Evolutionary conservation across 2,113 vertebrate species (phyloP), one percentile per base, ranked within the genome.

Genomic region (Formicarius rufipectus): DNA sequence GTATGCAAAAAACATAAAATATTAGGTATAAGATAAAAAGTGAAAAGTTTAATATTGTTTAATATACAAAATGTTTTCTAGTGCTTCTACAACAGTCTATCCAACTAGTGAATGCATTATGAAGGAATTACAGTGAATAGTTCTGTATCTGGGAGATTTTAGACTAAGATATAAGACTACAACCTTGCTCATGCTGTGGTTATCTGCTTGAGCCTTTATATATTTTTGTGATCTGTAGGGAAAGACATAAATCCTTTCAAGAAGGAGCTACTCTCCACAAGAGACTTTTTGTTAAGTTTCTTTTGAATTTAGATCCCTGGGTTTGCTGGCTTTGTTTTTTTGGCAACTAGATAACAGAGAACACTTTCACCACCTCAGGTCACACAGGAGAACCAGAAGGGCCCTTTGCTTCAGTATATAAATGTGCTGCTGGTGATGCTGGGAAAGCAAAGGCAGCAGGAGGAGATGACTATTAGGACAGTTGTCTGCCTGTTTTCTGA

Each of bases 361-460:
- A 12, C 6, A 28, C 39, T 88, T 76, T 64, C 23, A 62, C 37
- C 44, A 24, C 45, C 53, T 83, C 37, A 17, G n/a, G 75, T 49
- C 6, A 14, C 13, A 6, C 35, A 44, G 63, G 68, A 44, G 49
- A 73, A 59, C 37, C 1, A 2, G 30, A 7, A 73, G 39, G 30
- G 27, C 12, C 55, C 39, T 85, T 90, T 39, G 35, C 30, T 60
- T 83, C 33, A 17, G 63, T 37, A 25, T 30, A 5, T 8, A 64
- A 79, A 37, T 6, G 16, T 60, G 42, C n/a, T 10, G 0, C n/a
- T 0, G 0, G 31, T 7, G 1, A 40, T 68, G 69, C 62, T 39
- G 49, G 22, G 35, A 40, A 72, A 83, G 22, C 42, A 76, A 60
- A 83, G 49, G 53, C 44, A 73, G 71, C 27, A 63, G 28, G 17